A percentile compares a stretch with the other conserved stretches of the same genome.
Evolutionary conservation across 2,888 invertebrate genomes (phyloP).

Genomic region (Chrysotoxum bicinctum): DNA sequence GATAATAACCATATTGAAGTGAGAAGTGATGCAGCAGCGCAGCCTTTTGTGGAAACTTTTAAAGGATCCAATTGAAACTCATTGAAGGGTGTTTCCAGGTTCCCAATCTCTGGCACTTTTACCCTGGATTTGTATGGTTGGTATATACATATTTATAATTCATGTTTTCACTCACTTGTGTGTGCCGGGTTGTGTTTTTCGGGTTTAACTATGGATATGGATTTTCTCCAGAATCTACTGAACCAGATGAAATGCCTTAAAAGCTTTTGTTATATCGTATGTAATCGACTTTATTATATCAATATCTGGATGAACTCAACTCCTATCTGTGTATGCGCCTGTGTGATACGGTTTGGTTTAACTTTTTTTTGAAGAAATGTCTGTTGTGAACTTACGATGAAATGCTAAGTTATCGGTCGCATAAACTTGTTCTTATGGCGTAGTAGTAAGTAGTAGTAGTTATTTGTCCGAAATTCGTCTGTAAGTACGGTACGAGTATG

Average conservation of each 20-base stretch:
- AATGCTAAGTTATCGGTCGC: too few species aligned
- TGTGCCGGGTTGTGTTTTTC: neutral
- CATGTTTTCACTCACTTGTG: neutral
- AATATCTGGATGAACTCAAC: conserved; percentile 22
- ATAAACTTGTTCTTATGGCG: too few species aligned
- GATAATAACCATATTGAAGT: conserved; percentile 66
- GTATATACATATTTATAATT: neutral
- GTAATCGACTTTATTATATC: conserved; percentile 65
- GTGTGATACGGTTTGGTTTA: neutral
- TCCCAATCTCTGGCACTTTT: conserved; percentile 29
- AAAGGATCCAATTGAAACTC: conserved; percentile 66
- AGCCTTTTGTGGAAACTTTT: conserved; percentile 52
- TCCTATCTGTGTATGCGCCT: neutral
- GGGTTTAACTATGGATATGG: conserved; percentile 11
- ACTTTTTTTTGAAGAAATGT: neutral
- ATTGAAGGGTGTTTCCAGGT: conserved; percentile 64
- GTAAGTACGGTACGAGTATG: too few species aligned
- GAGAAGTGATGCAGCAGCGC: conserved; percentile 54
- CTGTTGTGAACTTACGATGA: neutral
- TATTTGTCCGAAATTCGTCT: too few species aligned
- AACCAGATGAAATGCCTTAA: conserved; percentile 68
- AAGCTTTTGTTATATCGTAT: conserved; percentile 44
- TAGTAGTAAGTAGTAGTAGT: too few species aligned
- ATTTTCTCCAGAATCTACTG: conserved; percentile 54
- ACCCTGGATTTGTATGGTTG: neutral